Evolutionary conservation across 2,113 vertebrate species (phyloP), one percentile per base, ranked within the genome.

Genomic region (Tretioscincus oriximinensis): DNA sequence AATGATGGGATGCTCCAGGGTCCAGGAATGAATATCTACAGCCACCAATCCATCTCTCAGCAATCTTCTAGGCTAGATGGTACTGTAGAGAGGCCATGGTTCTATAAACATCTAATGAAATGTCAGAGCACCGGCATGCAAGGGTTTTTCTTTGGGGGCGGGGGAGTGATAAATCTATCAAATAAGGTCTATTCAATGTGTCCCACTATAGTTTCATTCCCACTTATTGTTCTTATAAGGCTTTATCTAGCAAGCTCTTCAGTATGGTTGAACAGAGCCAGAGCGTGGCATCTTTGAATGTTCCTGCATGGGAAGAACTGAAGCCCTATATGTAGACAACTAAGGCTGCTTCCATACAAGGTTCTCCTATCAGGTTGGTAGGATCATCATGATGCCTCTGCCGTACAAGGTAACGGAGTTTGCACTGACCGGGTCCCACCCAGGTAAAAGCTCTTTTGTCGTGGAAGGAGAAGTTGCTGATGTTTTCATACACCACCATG

Each of bases 31-130:
- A 92, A 91, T 90, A 85, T 26, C 82, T 41, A 1, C 1, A 78
- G 81, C 54, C 54, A 89, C 90, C 88, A 86, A 83, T 87, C 80
- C 85, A 77, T 87, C 91, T 86, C 90, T 82, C 86, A 90, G 84
- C 73, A 84, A 88, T 88, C 83, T 84, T 91, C 88, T 85, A 77
- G 76, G 89, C 89, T 85, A 76, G 76, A 89, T 86, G 72, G 88
- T 89, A 85, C 85, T 88, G 88, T 88, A 87, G 79, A 89, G 89
- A 84, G 81, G 85, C 81, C 88, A 87, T 87, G 90, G 84, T 16
- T 83, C 81, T 14, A 7, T 2, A 91, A 66, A 87, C 88, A 66
- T 84, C 68, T 76, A 82, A 82, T 87, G 60, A 82, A 86, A 41
- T 41, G 29, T 24, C 51, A 66, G 16, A 58, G n/a, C 18, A 47